Conservation (phyloP, 2,797 vertebrate species). For the Pagetopsis macropterus region DNA sequence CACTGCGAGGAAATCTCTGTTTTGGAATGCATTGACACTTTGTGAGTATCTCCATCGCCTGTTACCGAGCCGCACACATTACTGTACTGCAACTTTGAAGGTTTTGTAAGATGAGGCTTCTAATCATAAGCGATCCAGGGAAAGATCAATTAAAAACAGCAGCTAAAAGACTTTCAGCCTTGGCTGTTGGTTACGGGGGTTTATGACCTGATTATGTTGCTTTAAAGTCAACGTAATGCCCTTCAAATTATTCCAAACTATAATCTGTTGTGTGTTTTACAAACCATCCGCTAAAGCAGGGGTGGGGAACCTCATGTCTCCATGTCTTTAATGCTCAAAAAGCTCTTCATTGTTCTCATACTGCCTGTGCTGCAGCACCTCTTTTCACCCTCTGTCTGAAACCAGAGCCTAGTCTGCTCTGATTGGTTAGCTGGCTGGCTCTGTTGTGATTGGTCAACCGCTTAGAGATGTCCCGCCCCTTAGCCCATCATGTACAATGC, state of each 20-base stretch:
- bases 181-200: slow-evolving; percentile 17
- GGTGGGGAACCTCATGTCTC: too few species aligned
- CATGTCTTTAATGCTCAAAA: too few species aligned
- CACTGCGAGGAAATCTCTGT: slow-evolving; percentile 56
- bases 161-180: slow-evolving; percentile 28
- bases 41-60: slow-evolving; percentile 23
- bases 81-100: background rate
- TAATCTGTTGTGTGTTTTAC: slow-evolving; percentile 36
- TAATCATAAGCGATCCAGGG: slow-evolving; percentile 17
- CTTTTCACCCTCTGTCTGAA: too few species aligned
- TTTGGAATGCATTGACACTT: slow-evolving; percentile 46
- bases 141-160: slow-evolving; percentile 36
- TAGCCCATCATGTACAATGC: too few species aligned
- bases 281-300: slow-evolving; percentile 17
- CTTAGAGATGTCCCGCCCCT: too few species aligned
- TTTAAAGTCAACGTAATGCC: slow-evolving; percentile 36
- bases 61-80: slow-evolving; percentile 20
- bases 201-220: slow-evolving; percentile 41
- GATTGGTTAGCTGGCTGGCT: too few species aligned
- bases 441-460: too few species aligned
- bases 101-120: slow-evolving; percentile 15
- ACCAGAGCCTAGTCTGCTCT: too few species aligned
- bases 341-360: too few species aligned
- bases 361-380: too few species aligned
- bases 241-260: slow-evolving; percentile 40